Evolutionary conservation across 2,888 invertebrate genomes (phyloP), one percentile per base, ranked within the genome.

Genomic region (Polylopha cassiicola): DNA sequence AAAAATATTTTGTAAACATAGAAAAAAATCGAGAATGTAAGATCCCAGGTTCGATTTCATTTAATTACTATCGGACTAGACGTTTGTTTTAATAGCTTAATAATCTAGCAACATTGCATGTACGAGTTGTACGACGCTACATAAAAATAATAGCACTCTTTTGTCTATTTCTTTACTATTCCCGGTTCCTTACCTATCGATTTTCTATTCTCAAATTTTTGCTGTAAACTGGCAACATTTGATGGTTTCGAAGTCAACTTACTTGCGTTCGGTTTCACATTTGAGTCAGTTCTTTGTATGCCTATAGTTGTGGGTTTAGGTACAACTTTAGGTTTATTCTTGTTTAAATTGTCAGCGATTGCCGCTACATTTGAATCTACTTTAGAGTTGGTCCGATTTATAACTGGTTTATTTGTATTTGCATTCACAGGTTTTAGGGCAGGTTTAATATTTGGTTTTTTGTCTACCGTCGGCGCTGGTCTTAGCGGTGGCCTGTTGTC

Each of bases 221-320:
- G 92, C 58, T 94, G 93, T 53, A 94, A 77, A 41, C 91, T 90
- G 16, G 93, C 93, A 37, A 93, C 92, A 65, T 90, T 92, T 10
- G 92, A 92, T 23, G 81, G 78, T 61, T 89, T 89, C 3, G 89
- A 80, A 14, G 87, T 76, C 39, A 85, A 53, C 59, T 87, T 87
- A 23, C 81, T 75, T 34, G 78, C 77, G 36, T 71, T 71, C 2
- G 82, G 63, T 57, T 81, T 84, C 2, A 58, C 53, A 39, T 65
- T 70, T 0, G 71, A 52, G 23, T 76, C 78, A 5, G 73, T 68
- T 54, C 70, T 74, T 55, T 70, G 75, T 14, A 59, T 53, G 23
- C 44, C 52, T 47, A 74, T 59, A 3, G 64, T 47, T 2, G 65
- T 53, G 2, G 86, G 84, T 61, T 84, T 82, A 3, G 86, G 80